Evolutionary conservation across 2,888 invertebrate genomes (phyloP), one percentile per base, ranked within the genome.

Genomic region (Beris morrisii): DNA sequence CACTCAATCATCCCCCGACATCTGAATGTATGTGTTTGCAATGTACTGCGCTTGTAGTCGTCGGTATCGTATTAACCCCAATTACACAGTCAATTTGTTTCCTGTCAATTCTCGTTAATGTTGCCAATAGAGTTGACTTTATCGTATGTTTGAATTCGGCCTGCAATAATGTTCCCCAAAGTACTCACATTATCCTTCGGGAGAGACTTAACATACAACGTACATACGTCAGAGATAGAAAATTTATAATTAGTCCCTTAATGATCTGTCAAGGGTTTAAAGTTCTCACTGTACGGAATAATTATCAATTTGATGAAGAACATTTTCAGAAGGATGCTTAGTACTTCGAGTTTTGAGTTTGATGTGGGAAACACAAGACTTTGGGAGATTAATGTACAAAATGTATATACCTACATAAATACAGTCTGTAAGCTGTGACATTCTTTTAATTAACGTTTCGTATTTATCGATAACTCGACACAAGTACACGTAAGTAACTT

Each of bases 31-130:
- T 15, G 52, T 52, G 52, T 11, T 11, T 15, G 53, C 5, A 53
- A 28, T 28, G 28, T 22, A 22, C 28, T 22, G 5, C 13, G 13
- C 22, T 11, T 12, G 22, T 31, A 55, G 32, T 55, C 28, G 28
- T 59, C 31, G 59, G 50, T 52, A 50, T 61, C 52, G 43, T 52
- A 61, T 61, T 61, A 52, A 61, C 61, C 61, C 50, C 61, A 61
- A 61, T 61, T 61, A 61, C 61, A 61, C 61, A 61, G 52, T 61
- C 52, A 61, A 61, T 61, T 61, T 61, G 61, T 52, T 61, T 50
- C 50, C 61, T 61, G 61, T 52, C 61, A 61, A 61, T 61, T 61
- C 52, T 38, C 50, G 50, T 52, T 52, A 52, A 61, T 32, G 61
- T 46, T 52, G 11, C 52, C 61, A 32, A 61, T 61, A 38, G 15